These are phyloP conservation scores for Hypselothyrea guttata DNA, from an alignment of 2,888 invertebrate species.

Conservation along the genomic window DNA sequence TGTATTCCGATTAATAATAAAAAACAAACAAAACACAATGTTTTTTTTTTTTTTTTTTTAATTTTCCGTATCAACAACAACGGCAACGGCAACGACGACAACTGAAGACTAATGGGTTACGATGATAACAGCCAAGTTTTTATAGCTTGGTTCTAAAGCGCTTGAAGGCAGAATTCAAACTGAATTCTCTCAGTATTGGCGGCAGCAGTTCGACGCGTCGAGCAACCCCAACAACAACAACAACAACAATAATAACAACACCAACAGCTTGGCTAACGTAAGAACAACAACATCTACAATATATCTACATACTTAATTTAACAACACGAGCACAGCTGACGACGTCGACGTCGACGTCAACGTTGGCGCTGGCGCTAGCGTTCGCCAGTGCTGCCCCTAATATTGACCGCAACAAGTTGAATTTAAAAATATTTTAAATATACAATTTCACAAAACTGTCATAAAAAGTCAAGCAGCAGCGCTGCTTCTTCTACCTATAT, in stretches of 20 bases:
- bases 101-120: not conserved
- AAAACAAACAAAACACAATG: constrained; percentile 14
- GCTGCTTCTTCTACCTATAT: too few species aligned
- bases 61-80: constrained; percentile 8
- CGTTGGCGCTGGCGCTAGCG: not conserved
- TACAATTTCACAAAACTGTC: too few species aligned
- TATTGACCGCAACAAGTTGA: too few species aligned
- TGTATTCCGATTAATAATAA: constrained; percentile 18
- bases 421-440: too few species aligned
- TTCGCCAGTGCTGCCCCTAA: not conserved
- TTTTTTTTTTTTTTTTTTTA: not conserved
- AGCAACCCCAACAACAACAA: constrained; percentile 21
- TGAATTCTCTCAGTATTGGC: constrained; percentile 75
- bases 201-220: constrained; percentile 41
- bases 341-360: constrained; percentile 13
- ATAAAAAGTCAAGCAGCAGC: too few species aligned
- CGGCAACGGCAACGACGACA: not conserved
- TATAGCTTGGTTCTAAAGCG: constrained; percentile 68
- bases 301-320: too few species aligned
- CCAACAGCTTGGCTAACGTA: not conserved
- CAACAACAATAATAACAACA: not conserved
- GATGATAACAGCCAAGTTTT: constrained; percentile 11
- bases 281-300: too few species aligned
- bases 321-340: constrained; percentile 1
- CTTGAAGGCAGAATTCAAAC: constrained; percentile 80